A percentile compares a stretch with the other conserved stretches of the same genome.
Conservation (phyloP, 2,888 invertebrate genomes). For the Aleiodes alternator region DNA sequence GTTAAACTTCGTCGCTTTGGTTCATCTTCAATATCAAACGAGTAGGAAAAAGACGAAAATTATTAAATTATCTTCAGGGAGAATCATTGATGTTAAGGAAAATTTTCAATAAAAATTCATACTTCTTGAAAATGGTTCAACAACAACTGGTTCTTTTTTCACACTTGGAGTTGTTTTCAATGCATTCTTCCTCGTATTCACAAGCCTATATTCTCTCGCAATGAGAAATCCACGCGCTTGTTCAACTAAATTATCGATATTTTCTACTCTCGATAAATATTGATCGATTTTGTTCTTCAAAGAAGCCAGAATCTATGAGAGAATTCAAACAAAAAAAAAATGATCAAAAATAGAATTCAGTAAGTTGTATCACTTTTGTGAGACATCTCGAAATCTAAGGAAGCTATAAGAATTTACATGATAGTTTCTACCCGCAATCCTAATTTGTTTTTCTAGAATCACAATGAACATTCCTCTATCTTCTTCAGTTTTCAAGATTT, state of each 20-base stretch:
- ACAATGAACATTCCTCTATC: too few relatives aligned
- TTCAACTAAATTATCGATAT: conserved; percentile 81
- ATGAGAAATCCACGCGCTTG: conserved; percentile 88
- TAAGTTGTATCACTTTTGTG: conserved; percentile 1
- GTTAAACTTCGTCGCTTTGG: conserved; percentile 86
- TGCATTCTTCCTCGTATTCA: conserved; percentile 82
- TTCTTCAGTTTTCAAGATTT: too few relatives aligned
- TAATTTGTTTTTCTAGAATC: background rate
- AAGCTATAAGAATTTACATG: too few relatives aligned
- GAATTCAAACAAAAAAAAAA: conserved; percentile 39
- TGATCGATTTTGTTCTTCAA: conserved; percentile 93
- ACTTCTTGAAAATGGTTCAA: conserved; percentile 73
- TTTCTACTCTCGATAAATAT: conserved; percentile 80
- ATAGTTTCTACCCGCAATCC: too few relatives aligned
- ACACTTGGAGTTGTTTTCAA: conserved; percentile 74
- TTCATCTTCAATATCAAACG: conserved; percentile 75
- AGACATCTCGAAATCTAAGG: too few relatives aligned
- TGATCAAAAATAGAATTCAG: conserved; percentile 11
- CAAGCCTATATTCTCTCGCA: conserved; percentile 86
- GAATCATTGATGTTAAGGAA: background rate
- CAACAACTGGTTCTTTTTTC: conserved; percentile 52
- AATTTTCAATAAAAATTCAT: conserved; percentile 42
- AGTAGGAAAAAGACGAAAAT: too few relatives aligned
- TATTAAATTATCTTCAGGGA: too few relatives aligned
- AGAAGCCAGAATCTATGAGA: conserved; percentile 82